Evolutionary conservation across 2,113 vertebrate species (phyloP), one percentile per base, ranked within the genome.

Genomic region (Xiphophorus maculatus): DNA sequence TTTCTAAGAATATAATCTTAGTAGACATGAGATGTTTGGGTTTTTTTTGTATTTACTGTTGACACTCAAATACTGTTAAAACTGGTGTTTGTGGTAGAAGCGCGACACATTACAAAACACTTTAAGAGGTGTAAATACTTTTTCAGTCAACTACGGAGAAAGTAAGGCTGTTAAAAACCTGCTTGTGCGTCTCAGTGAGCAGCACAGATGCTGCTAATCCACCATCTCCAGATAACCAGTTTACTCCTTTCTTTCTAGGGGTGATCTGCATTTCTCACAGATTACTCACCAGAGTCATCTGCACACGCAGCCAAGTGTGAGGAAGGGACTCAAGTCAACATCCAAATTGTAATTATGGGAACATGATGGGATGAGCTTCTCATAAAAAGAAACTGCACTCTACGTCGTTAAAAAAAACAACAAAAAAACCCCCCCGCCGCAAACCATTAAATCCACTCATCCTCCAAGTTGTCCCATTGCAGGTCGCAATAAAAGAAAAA

Each of bases 301-400:
- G 66, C 69, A 29, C 65, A 64, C 62, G 74, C 58, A 78, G 66
- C 66, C 72, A 66, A 77, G 78, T 62, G 60, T 68, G 71, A 65
- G 63, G 67, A 81, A 66, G 44, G 62, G 62, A 73, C 54, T 72
- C 35, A 48, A 70, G 80, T 62, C 63, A 58, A 27, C 70, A 44
- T 61, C 13, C 40, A 30, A 11, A 66, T 66, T 71, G 28, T 72
- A 73, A 80, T 73, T 79, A 72, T 44, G 73, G 79, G 28, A 5
- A 44, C 27, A 76, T 66, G 69, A 72, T 63, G 42, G 32, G 61
- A 64, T 73, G 64, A 73, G 69, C 28, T 64, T 60, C 54, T 73
- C 69, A 60, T 76, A 68, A 76, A 63, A 68, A 68, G 69, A 76
- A 58, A 72, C 42, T 60, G 69, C 40, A 68, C 64, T 37, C 60